Base-by-base conservation (phyloP, 1,140 invertebrate genomes). In the Diorhabda elongata region DNA sequence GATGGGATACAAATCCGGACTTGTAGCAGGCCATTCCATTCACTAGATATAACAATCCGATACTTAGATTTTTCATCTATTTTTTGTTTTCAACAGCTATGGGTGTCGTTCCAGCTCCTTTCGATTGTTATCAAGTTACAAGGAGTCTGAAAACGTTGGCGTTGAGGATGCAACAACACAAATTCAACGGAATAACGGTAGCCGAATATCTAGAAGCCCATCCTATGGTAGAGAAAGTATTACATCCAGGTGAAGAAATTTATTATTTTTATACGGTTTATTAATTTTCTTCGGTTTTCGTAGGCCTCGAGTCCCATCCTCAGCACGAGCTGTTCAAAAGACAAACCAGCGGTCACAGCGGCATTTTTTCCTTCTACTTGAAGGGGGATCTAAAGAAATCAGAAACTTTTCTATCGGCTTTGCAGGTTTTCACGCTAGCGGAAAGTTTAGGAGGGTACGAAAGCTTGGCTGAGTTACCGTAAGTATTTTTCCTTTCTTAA, bases 391-490 rank as follows among this genome's bases (percentile, higher is more conserved):
- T 91, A n/a, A 82, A 89, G 64, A 87, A 96, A 76, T 89, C 94
- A 0, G 82, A 82, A 61, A 90, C 86, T 64, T 97, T 99, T 77
- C 82, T 97, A 8, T 86, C 87, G 74, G 81, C 87, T 5, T 80
- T 97, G 2, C 91, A 95, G 84, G 64, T 96, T 4, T 94, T 98
- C 78, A 90, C 87, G 2, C 81, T 98, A n/a, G 97, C 97, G 7
- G 96, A 98, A 82, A 98, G 95, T 83, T 85, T 99, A 45, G 98
- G 98, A 62, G 96, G 96, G 64, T 97, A 92, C 79, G 97, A 99
- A 81, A 97, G 95, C 81, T 87, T 99, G 52, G 91, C 90, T 2
- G 91, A 93, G 83, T 81, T 93, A 70, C 93, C 93, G 90, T 93
- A 84, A 89, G 91, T 90, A 71, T 47, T 11, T 6, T 45, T 47